Evolutionary conservation across 2,113 vertebrate species (phyloP).

Genomic region (Rhynchopsitta pachyrhyncha): DNA sequence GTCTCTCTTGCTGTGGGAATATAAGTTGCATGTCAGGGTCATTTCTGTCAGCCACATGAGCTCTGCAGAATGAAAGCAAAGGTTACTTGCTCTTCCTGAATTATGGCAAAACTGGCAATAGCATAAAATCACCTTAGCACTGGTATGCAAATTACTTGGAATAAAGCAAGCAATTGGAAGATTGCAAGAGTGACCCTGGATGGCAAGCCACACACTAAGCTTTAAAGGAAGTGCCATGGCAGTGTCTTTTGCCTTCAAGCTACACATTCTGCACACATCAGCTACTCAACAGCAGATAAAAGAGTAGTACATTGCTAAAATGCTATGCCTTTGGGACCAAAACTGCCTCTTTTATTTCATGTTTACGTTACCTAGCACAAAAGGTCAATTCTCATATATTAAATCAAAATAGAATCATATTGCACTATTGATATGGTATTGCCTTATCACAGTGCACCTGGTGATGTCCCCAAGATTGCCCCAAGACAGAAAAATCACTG

Average conservation of each 20-base stretch:
- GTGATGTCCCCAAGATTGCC: neutral
- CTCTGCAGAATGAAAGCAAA: neutral
- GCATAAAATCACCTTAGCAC: neutral
- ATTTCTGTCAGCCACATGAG: neutral
- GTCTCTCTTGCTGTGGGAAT: neutral
- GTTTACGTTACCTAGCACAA: neutral
- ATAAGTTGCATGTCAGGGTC: neutral
- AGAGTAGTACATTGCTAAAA: neutral
- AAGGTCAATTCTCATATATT: neutral
- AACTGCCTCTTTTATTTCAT: neutral
- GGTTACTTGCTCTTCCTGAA: neutral
- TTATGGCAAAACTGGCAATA: neutral
- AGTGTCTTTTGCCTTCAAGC: neutral
- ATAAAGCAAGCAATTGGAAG: neutral
- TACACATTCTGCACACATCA: neutral
- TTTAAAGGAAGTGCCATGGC: neutral
- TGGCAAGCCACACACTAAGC: neutral
- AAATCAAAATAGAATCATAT: neutral
- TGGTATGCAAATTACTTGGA: neutral
- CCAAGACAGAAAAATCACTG: neutral
- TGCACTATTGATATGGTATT: neutral
- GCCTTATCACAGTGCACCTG: neutral
- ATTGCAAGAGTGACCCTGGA: neutral
- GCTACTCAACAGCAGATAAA: neutral
- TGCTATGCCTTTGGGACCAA: neutral